These are phyloP conservation scores for Drosophila virilis DNA, from an alignment of 1,140 invertebrate species.

Conservation along the genomic window DNA sequence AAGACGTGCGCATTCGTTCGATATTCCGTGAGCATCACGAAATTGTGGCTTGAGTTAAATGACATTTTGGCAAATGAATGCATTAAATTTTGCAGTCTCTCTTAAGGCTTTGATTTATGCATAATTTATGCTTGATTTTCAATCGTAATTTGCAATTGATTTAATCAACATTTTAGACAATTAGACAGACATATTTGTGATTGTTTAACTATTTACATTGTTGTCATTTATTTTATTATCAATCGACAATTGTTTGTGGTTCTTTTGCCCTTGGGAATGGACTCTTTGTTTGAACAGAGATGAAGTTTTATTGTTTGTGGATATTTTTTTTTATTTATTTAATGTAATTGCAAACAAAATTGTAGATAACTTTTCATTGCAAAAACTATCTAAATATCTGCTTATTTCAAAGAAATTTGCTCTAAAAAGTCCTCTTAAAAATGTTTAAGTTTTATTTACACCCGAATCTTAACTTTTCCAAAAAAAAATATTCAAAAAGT, in stretches of 20 bases:
- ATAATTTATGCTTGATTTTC: constrained; percentile 21
- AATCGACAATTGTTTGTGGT: constrained; percentile 14
- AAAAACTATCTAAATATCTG: too few species aligned
- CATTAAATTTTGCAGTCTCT: constrained; percentile 17
- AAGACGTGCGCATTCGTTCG: constrained; percentile 43
- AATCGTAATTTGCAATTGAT: constrained; percentile 23
- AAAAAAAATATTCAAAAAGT: too few species aligned
- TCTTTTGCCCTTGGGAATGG: not conserved
- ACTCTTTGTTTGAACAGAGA: not conserved
- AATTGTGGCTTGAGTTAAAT: constrained; percentile 10
- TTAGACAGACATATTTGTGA: constrained; percentile 13
- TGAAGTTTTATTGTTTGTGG: not conserved
- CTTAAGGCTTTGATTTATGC: constrained; percentile 6
- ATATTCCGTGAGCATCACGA: not conserved
- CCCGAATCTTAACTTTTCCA: too few species aligned
- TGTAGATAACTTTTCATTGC: too few species aligned
- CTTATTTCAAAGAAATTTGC: too few species aligned
- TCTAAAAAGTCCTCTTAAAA: too few species aligned
- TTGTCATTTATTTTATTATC: constrained; percentile 25
- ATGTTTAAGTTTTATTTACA: too few species aligned
- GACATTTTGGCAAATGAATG: constrained; percentile 41
- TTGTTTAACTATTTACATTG: constrained; percentile 17
- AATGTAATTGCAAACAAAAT: too few species aligned
- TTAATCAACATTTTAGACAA: constrained; percentile 31
- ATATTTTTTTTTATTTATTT: not conserved